Evolutionary conservation across 2,888 invertebrate genomes (phyloP).

Genomic region (Bibio marci): DNA sequence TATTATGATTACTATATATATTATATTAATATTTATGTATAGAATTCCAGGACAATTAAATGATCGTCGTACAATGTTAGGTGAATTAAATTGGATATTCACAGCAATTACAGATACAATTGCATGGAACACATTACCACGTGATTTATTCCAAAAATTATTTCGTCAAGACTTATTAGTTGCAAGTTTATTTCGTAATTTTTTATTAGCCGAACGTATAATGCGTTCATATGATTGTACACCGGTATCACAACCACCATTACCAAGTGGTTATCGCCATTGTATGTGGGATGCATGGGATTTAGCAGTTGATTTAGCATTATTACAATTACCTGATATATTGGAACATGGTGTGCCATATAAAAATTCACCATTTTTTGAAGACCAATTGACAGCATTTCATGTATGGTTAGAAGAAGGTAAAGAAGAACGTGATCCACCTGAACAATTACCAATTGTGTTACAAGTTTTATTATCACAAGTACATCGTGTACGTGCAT

Average conservation of each 20-base stretch:
- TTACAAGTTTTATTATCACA: constrained; percentile 32
- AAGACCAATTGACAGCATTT: constrained; percentile 95
- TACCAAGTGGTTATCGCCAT: constrained; percentile 82
- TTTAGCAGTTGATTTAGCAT: constrained; percentile 81
- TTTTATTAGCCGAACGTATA: constrained; percentile 87
- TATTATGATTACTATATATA: too few species aligned
- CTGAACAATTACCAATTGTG: constrained; percentile 91
- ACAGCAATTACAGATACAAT: constrained; percentile 99
- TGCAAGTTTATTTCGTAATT: constrained; percentile 96
- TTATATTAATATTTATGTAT: too few species aligned
- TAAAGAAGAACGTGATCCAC: constrained; percentile 62
- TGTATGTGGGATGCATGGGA: constrained; percentile 98
- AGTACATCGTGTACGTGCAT: constrained; percentile 78
- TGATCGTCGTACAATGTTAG: constrained; percentile 91
- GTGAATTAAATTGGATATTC: constrained; percentile 99
- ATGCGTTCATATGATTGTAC: constrained; percentile 93
- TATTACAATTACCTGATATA: constrained; percentile 74
- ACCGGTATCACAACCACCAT: constrained; percentile 80
- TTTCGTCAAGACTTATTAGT: constrained; percentile 95
- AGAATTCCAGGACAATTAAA: constrained; percentile 91
- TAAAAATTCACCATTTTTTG: constrained; percentile 80
- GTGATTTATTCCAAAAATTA: constrained; percentile 88
- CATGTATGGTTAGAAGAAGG: constrained; percentile 43
- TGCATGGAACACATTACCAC: constrained; percentile 92
- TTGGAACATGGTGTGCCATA: constrained; percentile 40